phyloP scores from a whole-genome alignment of 2,113 vertebrate genomes.

The Sturnira hondurensis region DNA sequence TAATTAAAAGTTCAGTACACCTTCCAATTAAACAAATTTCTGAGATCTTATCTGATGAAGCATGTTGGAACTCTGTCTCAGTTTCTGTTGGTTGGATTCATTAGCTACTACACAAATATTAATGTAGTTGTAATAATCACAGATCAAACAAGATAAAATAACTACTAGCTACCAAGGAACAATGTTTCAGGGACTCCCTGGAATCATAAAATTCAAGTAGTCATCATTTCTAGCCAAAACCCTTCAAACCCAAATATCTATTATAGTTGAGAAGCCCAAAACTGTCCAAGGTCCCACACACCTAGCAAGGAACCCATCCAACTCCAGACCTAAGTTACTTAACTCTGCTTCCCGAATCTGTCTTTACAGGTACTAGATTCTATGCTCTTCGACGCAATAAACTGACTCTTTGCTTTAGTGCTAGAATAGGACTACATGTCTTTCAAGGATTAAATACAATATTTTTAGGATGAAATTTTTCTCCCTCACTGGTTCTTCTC shows the following conservation, averaged over 20 bases:
- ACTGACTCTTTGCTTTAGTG: neutral
- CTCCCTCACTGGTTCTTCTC: neutral
- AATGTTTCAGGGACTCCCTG: neutral
- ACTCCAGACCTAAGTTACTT: neutral
- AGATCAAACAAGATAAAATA: slow-evolving; percentile 20
- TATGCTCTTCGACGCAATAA: neutral
- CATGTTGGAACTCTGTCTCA: neutral
- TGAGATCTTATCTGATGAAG: slow-evolving; percentile 9
- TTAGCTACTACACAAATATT: neutral
- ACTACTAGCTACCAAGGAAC: neutral
- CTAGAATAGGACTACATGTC: neutral
- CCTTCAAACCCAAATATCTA: slow-evolving; percentile 27
- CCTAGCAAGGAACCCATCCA: neutral
- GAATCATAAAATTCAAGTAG: slow-evolving; percentile 22
- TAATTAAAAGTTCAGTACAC: neutral
- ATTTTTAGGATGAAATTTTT: neutral
- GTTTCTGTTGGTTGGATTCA: neutral
- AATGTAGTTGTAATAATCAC: neutral
- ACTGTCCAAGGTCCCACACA: neutral
- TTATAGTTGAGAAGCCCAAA: neutral
- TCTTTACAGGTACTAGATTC: neutral
- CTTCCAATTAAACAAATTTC: slow-evolving; percentile 26
- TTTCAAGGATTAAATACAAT: neutral
- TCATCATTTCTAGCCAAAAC: neutral
- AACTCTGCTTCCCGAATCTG: neutral